Conservation (phyloP, 2,797 vertebrate genomes). For the Nannoperca obscura region DNA sequence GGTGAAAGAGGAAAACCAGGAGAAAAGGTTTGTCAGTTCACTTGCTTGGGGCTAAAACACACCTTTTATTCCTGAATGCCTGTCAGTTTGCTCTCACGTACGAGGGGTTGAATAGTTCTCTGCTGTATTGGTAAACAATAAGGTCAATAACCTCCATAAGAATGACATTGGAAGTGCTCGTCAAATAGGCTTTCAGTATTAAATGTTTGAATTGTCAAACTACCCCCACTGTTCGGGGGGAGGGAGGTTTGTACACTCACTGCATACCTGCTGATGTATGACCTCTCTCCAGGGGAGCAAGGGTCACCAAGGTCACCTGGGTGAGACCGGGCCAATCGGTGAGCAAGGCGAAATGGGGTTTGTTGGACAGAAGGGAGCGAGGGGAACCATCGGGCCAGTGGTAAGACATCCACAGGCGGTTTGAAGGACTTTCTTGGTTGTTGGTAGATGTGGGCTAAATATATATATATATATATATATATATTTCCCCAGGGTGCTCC, state of each 20-base stretch:
- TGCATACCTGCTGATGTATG: slow-evolving; percentile 41
- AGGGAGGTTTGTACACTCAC: slow-evolving; percentile 17
- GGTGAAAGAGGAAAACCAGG: slow-evolving; percentile 93
- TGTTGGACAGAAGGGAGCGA: slow-evolving; percentile 92
- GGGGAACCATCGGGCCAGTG: slow-evolving; percentile 93
- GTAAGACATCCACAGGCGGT: slow-evolving; percentile 76
- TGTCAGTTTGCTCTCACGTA: slow-evolving; percentile 38
- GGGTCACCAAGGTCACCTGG: slow-evolving; percentile 92
- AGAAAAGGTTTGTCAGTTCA: slow-evolving; percentile 87
- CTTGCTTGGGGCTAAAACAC: slow-evolving; percentile 31
- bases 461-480: background rate
- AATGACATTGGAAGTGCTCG: slow-evolving; percentile 14
- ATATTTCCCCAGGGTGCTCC: slow-evolving; percentile 87
- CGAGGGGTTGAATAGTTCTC: slow-evolving; percentile 22
- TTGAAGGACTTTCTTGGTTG: slow-evolving; percentile 14
- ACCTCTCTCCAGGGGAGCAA: slow-evolving; percentile 89
- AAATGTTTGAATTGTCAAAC: slow-evolving; percentile 49
- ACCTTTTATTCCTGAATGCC: slow-evolving; percentile 20
- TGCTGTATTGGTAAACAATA: slow-evolving; percentile 40
- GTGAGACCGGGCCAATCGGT: slow-evolving; percentile 89
- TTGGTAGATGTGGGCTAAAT: slow-evolving; percentile 34
- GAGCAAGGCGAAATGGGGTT: slow-evolving; percentile 88
- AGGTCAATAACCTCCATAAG: slow-evolving; percentile 14
- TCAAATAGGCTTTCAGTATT: slow-evolving; percentile 33
- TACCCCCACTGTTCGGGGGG: background rate